phyloP scores from a whole-genome alignment of 2,888 invertebrate genomes.

The Nasonia oneida region DNA sequence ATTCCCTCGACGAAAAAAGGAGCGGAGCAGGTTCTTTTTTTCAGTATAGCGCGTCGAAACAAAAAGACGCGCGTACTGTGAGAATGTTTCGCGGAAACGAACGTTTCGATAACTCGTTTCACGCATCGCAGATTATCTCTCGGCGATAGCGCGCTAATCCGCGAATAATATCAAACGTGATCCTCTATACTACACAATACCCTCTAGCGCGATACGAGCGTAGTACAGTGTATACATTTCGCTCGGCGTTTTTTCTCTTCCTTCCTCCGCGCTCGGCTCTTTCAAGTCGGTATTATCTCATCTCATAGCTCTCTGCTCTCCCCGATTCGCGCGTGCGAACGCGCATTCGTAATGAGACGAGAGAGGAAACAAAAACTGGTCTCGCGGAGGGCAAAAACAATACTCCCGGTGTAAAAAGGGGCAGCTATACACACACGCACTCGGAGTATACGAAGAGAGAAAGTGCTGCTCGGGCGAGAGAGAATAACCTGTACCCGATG shows the following conservation, averaged over 20 bases:
- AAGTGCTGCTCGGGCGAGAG: constrained; percentile 37
- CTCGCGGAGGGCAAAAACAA: constrained; percentile 76
- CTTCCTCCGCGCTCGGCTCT: background rate
- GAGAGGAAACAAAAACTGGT: constrained; percentile 77
- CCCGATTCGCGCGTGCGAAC: constrained; percentile 63
- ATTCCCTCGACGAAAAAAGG: constrained; percentile 47
- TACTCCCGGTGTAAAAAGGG: constrained; percentile 66
- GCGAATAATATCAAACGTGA: constrained; percentile 49
- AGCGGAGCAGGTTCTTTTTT: constrained; percentile 49
- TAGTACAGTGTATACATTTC: constrained; percentile 8
- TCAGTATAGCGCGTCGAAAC: background rate
- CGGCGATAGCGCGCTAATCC: constrained; percentile 21
- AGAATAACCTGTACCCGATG: constrained; percentile 45
- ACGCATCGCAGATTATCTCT: background rate
- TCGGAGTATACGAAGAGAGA: background rate
- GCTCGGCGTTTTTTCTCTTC: background rate
- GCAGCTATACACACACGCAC: background rate
- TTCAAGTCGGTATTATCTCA: constrained; percentile 31
- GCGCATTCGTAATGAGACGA: constrained; percentile 75
- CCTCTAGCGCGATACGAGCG: constrained; percentile 23
- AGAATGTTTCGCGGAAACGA: background rate
- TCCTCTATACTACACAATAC: background rate
- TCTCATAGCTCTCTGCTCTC: constrained; percentile 38
- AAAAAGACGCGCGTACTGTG: background rate
- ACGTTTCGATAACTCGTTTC: constrained; percentile 10